These are phyloP conservation scores for Prenolepis imparis DNA, from an alignment of 2,888 invertebrate genomes.

Conservation along the genomic window DNA sequence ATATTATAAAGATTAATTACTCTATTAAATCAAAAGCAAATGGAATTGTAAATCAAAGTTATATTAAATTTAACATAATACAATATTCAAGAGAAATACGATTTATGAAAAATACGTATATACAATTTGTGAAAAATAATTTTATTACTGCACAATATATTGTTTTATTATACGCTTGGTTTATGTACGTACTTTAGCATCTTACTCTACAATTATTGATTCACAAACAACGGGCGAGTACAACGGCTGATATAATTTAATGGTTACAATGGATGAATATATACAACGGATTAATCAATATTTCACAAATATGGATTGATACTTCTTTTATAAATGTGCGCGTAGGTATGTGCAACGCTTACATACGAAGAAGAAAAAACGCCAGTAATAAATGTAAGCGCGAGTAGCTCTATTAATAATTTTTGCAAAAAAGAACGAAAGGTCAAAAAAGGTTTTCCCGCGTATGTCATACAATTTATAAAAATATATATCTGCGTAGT, in stretches of 20 bases:
- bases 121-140: slow-evolving; percentile 8
- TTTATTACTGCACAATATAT: not conserved
- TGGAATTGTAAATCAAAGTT: slow-evolving; percentile 14
- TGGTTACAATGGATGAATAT: not conserved
- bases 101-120: too few species aligned
- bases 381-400: not conserved
- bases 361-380: not conserved
- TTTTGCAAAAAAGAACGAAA: slow-evolving; percentile 2
- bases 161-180: not conserved
- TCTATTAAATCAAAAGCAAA: not conserved
- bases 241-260: slow-evolving; percentile 5
- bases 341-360: not conserved
- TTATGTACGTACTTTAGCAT: not conserved
- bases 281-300: slow-evolving; percentile 17
- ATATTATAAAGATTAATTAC: slow-evolving; percentile 5
- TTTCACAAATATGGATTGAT: slow-evolving; percentile 28
- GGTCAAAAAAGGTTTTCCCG: slow-evolving; percentile 24
- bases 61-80: not conserved
- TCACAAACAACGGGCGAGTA: not conserved
- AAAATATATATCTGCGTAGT: slow-evolving; percentile 24
- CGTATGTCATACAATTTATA: not conserved
- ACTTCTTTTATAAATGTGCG: not conserved
- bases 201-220: slow-evolving; percentile 22
- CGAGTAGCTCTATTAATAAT: slow-evolving; percentile 31
- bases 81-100: not conserved